Evolutionary conservation across 2,113 vertebrate species (phyloP), one percentile per base, ranked within the genome.

Genomic region (Oryzias woworae): DNA sequence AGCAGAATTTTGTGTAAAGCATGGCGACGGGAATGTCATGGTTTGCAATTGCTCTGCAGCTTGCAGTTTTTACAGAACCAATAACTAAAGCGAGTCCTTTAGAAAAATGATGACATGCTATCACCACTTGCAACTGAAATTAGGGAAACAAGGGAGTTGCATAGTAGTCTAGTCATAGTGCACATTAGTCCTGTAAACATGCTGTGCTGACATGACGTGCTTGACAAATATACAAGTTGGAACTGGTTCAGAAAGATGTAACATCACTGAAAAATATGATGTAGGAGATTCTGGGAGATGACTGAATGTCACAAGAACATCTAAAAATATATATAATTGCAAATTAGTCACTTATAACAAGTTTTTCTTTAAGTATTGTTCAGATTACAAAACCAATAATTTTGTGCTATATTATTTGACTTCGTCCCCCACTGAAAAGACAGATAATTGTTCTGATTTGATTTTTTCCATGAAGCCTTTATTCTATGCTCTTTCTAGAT

Each of bases 401-500:
- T n/a, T 36, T 36, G 8, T 8, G 8, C 8, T 10, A 8, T 36
- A 36, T 36, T 10, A 36, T 36, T 36, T 8, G 31, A 36, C n/a
- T n/a, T n/a, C 8, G 8, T 36, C 8, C 8, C 26, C 7, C 31
- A 36, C 8, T n/a, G n/a, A n/a, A n/a, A n/a, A n/a, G n/a, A n/a
- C n/a, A n/a, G 14, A 31, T 17, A 55, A 44, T 23, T 46, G 51
- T 13, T 64, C 44, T 17, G 16, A 15, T 16, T 48, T 48, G n/a
- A 8, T 48, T 8, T 48, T 17, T 17, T 48, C 8, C 14, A 20
- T 51, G 24, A 51, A 24, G 14, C 24, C 51, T 53, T 7, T 28
- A 64, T 75, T 72, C 18, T 24, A 12, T 15, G 22, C 54, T 58
- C 49, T 47, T 67, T 66, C 65, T 57, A 60, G 68, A 71, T 47